Evolutionary conservation across 2,888 invertebrate species (phyloP).

Genomic region (Tenodera sinensis): DNA sequence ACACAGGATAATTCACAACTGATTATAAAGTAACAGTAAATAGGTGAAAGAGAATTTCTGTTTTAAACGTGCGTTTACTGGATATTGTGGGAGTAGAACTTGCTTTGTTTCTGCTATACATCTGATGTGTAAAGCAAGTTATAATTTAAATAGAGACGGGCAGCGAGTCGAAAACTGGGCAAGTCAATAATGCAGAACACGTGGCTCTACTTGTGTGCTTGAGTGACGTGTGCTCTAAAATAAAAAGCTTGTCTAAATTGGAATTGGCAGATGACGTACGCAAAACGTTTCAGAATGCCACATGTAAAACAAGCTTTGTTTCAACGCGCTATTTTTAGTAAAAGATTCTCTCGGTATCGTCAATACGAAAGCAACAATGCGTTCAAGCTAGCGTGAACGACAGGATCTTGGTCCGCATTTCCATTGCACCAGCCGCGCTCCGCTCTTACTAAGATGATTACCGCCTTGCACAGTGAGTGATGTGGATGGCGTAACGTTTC

Average conservation of each 20-base stretch:
- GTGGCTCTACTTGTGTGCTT: not conserved
- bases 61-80: too few relatives aligned
- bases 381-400: slow-evolving; percentile 8
- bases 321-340: not conserved
- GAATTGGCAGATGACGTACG: not conserved
- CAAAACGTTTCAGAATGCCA: not conserved
- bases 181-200: not conserved
- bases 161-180: not conserved
- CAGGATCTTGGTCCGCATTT: not conserved
- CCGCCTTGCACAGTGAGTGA: not conserved
- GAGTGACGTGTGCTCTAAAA: not conserved
- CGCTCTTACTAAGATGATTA: not conserved
- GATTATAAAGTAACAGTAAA: too few relatives aligned
- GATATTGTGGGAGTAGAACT: too few relatives aligned
- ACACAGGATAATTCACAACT: too few relatives aligned
- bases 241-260: not conserved
- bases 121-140: not conserved
- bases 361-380: not conserved
- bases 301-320: not conserved
- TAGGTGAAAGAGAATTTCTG: too few relatives aligned
- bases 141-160: not conserved
- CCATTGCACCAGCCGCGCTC: not conserved
- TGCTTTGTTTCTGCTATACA: too few relatives aligned
- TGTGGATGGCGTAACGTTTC: not conserved
- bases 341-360: not conserved